A percentile compares a stretch with the other conserved stretches of the same genome.
phyloP scores from a whole-genome alignment of 1,140 invertebrate species.

The Harpegnathos saltator region DNA sequence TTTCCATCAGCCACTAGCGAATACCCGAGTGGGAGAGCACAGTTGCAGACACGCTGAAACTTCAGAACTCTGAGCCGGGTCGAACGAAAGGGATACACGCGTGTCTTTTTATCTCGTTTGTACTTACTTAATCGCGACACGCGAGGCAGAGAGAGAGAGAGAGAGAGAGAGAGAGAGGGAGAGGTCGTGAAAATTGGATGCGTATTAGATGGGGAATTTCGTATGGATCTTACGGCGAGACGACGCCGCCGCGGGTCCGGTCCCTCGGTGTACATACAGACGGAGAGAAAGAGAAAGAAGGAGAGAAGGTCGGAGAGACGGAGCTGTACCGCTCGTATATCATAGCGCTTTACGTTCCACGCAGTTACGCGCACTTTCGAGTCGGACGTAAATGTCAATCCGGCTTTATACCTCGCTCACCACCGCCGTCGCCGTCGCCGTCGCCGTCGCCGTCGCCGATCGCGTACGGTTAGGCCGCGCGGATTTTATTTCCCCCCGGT shows the following conservation, averaged over 20 bases:
- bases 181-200: not conserved
- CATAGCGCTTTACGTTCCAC: constrained; percentile 25
- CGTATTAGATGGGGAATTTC: not conserved
- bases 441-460: no score
- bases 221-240: not conserved
- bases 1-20: no score
- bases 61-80: no score
- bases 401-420: constrained; percentile 38
- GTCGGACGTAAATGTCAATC: constrained; percentile 64
- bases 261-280: not conserved
- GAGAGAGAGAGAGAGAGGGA: no score
- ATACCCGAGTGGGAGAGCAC: no score
- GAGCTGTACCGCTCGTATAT: constrained; percentile 19
- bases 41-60: no score
- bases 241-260: not conserved
- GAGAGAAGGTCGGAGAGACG: not conserved
- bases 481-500: constrained; percentile 66
- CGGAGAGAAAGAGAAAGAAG: no score
- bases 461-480: constrained; percentile 52
- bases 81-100: no score
- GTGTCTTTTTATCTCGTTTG: no score
- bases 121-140: no score
- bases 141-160: no score
- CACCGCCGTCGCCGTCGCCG: no score
- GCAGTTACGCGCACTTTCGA: constrained; percentile 52